phyloP scores from a whole-genome alignment of 2,113 vertebrate genomes.

The Neomonachus schauinslandi region DNA sequence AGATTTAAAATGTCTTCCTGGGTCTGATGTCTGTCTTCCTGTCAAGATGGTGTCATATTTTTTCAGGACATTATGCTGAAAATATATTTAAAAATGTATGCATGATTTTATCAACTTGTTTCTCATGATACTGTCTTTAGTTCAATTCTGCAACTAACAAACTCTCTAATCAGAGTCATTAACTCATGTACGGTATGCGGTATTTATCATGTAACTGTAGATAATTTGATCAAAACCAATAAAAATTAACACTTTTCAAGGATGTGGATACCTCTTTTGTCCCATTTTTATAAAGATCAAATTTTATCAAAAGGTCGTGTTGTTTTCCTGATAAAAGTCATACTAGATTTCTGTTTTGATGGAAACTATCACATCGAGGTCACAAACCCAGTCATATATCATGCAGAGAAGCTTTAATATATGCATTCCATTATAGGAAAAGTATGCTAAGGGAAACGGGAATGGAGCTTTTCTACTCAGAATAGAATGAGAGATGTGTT shows the following conservation, averaged over 20 bases:
- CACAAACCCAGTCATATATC: not conserved
- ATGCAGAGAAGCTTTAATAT: not conserved
- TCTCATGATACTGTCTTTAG: constrained; percentile 76
- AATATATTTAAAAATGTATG: constrained; percentile 79
- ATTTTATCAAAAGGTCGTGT: not conserved
- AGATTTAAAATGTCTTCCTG: constrained; percentile 77
- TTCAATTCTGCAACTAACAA: constrained; percentile 73
- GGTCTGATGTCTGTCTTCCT: constrained; percentile 67
- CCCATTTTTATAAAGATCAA: not conserved
- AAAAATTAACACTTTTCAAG: constrained; percentile 85
- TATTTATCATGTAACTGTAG: constrained; percentile 78
- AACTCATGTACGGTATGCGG: constrained; percentile 71
- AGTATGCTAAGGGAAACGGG: not conserved
- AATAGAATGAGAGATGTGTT: not conserved
- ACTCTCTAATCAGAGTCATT: constrained; percentile 68
- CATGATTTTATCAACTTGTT: constrained; percentile 81
- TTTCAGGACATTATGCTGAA: constrained; percentile 77
- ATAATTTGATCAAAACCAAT: constrained; percentile 85
- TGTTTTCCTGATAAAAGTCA: constrained; percentile 6
- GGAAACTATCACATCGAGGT: not conserved
- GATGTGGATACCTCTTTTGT: constrained; percentile 3
- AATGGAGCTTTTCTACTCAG: not conserved
- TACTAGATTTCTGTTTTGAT: not conserved
- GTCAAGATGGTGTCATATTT: constrained; percentile 73
- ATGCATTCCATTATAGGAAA: not conserved